phyloP scores from a whole-genome alignment of 2,113 vertebrate genomes.

The Xenus cinereus region DNA sequence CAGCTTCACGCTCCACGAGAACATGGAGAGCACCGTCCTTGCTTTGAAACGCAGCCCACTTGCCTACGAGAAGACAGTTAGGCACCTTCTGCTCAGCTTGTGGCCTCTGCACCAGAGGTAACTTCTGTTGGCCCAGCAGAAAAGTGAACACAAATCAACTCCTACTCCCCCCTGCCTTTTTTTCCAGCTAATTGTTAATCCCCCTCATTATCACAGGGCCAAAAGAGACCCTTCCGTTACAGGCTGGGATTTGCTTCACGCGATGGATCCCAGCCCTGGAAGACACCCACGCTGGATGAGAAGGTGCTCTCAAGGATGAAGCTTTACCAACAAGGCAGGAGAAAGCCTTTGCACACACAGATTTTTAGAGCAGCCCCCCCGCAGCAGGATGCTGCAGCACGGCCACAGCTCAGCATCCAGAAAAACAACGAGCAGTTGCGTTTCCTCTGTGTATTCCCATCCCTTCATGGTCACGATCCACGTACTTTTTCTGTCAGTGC shows the following conservation, averaged over 20 bases:
- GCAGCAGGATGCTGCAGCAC: background rate
- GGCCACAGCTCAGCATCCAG: background rate
- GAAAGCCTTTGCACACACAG: background rate
- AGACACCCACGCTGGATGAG: background rate
- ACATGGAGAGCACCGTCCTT: background rate
- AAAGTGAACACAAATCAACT: background rate
- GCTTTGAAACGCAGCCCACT: background rate
- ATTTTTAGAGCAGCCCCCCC: background rate
- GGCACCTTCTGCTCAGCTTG: background rate
- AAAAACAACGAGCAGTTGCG: background rate
- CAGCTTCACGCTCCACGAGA: background rate
- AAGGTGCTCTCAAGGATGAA: background rate
- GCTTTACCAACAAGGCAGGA: background rate
- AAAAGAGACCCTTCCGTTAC: background rate
- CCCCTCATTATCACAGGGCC: background rate
- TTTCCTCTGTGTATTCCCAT: background rate
- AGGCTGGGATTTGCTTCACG: background rate
- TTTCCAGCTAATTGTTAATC: background rate
- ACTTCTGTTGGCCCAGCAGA: background rate
- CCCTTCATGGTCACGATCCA: background rate
- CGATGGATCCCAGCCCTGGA: background rate
- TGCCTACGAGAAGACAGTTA: rapidly evolving
- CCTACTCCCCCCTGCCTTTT: background rate
- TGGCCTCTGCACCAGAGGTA: background rate
- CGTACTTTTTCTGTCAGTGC: background rate